These are phyloP conservation scores for Chrosomus eos DNA, from an alignment of 2,797 vertebrate species.

Conservation along the genomic window DNA sequence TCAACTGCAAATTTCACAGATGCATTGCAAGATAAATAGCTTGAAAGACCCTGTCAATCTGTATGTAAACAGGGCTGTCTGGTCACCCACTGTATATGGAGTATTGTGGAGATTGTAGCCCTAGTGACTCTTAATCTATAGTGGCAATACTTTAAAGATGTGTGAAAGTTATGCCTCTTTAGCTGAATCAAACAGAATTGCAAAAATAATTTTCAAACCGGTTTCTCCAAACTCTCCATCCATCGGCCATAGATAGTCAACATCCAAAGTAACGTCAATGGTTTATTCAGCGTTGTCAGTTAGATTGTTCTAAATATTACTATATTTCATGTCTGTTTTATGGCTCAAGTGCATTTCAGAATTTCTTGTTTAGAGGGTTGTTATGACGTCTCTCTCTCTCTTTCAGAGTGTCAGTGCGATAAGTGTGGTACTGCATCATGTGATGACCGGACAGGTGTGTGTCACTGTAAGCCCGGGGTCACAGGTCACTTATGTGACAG, in stretches of 20 bases:
- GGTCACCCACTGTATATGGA: neutral
- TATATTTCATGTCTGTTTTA: neutral
- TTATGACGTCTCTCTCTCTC: neutral
- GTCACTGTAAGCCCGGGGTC: conserved; percentile 84
- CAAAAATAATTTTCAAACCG: neutral
- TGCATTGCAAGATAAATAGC: neutral
- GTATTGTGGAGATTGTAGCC: neutral
- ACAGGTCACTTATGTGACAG: conserved; percentile 79
- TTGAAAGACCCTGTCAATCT: neutral
- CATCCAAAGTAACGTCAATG: neutral
- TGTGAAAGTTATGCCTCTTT: neutral
- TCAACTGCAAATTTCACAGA: neutral
- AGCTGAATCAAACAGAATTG: neutral
- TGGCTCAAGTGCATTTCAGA: neutral
- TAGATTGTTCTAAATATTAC: neutral
- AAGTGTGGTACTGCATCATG: conserved; percentile 83
- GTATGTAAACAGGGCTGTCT: neutral
- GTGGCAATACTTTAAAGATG: neutral
- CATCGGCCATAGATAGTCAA: neutral
- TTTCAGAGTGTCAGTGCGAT: conserved; percentile 78
- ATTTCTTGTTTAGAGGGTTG: neutral
- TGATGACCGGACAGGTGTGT: conserved; percentile 81
- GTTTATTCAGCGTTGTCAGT: neutral
- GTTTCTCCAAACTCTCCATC: neutral
- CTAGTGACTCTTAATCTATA: neutral